These are phyloP conservation scores for Cynopterus brachyotis DNA, from an alignment of 2,113 vertebrate genomes.

Conservation along the genomic window DNA sequence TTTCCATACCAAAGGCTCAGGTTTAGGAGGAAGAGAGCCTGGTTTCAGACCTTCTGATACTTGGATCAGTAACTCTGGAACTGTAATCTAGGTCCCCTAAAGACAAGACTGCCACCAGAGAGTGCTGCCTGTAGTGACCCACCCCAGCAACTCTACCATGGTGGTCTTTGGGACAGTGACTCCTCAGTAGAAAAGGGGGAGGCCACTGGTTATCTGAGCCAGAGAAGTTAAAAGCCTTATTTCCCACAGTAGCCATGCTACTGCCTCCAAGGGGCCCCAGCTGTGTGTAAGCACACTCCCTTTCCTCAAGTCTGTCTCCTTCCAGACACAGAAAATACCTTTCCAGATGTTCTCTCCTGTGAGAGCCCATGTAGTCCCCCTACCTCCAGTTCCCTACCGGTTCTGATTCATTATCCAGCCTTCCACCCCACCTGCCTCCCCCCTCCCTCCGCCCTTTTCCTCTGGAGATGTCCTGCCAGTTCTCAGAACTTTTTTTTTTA, in stretches of 20 bases:
- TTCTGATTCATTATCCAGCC: slow-evolving; percentile 31
- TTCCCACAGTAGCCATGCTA: background rate
- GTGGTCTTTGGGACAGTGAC: background rate
- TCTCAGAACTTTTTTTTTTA: background rate
- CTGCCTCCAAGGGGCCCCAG: background rate
- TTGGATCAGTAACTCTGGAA: background rate
- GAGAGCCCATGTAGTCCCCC: background rate
- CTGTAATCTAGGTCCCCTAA: background rate
- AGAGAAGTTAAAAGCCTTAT: background rate
- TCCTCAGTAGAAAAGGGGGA: background rate
- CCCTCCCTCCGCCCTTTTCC: background rate
- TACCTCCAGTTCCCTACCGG: fast-evolving
- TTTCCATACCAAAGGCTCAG: background rate
- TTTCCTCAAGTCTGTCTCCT: background rate
- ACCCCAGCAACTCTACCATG: background rate
- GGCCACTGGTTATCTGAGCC: background rate
- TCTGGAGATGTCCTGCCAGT: background rate
- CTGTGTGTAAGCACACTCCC: background rate
- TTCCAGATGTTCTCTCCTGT: background rate
- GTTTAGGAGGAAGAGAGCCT: background rate
- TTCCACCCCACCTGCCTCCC: too few species aligned
- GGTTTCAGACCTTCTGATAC: background rate
- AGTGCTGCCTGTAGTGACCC: background rate
- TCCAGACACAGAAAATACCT: background rate
- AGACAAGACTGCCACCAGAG: background rate